Percentiles rank a stretch among this genome's conserved stretches.
Evolutionary conservation across 2,797 vertebrate species (phyloP).

Genomic region (Eutrigla gurnardus): DNA sequence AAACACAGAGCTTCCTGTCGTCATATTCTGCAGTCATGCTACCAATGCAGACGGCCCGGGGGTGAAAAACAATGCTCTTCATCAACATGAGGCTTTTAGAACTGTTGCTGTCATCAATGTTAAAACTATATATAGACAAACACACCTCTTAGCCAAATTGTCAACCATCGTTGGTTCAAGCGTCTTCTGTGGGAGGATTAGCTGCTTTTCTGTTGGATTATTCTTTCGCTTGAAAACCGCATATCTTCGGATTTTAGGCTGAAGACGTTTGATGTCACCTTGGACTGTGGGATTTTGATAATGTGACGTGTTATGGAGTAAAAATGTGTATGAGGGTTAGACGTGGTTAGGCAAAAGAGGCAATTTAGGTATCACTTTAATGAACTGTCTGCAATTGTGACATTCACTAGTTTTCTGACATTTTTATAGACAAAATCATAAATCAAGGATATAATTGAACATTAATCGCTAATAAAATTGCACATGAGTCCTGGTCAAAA

Average conservation of each 20-base stretch:
- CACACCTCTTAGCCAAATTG: too few species aligned
- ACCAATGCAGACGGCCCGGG: not conserved
- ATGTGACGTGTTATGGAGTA: too few species aligned
- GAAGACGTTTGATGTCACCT: too few species aligned
- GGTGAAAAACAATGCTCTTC: not conserved
- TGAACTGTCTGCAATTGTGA: not conserved
- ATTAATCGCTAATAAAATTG: not conserved
- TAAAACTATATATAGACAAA: not conserved
- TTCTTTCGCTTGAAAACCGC: not conserved
- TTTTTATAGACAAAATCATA: not conserved
- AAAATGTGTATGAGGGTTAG: too few species aligned
- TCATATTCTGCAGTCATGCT: conserved; percentile 20
- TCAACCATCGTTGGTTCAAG: not conserved
- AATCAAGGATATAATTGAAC: not conserved
- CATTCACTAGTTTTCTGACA: not conserved
- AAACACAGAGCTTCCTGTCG: conserved; percentile 50
- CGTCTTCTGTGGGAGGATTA: not conserved
- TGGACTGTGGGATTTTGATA: too few species aligned
- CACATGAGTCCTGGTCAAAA: too few species aligned
- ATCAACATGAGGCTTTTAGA: not conserved
- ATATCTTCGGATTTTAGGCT: not conserved
- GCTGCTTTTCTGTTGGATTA: not conserved
- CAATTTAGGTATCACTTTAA: not conserved
- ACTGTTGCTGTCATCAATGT: not conserved
- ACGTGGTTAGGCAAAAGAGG: not conserved